These are phyloP conservation scores for Coreoperca whiteheadi DNA, from an alignment of 2,113 vertebrate genomes.

Conservation along the genomic window DNA sequence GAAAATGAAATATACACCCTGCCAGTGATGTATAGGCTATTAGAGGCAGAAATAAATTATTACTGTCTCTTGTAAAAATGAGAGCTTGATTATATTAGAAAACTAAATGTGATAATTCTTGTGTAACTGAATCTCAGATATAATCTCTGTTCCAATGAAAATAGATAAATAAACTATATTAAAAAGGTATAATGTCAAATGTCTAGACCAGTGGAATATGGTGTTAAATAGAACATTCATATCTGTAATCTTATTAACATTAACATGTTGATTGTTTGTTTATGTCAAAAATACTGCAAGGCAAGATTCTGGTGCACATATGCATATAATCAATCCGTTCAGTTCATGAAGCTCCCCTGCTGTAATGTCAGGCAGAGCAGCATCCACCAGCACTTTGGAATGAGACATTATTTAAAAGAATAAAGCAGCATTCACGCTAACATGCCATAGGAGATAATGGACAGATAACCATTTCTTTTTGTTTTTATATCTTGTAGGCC, in stretches of 20 bases:
- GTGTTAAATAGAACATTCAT: constrained; percentile 29
- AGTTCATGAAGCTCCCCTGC: constrained; percentile 6
- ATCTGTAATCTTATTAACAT: constrained; percentile 8
- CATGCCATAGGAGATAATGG: not conserved
- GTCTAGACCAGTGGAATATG: constrained; percentile 15
- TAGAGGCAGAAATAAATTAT: constrained; percentile 83
- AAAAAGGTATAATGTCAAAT: constrained; percentile 19
- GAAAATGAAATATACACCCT: constrained; percentile 83
- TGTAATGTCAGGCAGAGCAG: not conserved
- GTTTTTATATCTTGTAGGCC: not conserved
- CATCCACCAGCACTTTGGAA: not conserved
- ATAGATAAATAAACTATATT: constrained; percentile 46
- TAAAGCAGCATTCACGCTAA: constrained; percentile 7
- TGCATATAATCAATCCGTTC: too few relatives aligned
- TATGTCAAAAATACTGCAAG: not conserved
- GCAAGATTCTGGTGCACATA: not conserved
- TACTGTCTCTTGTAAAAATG: constrained; percentile 80
- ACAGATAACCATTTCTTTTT: not conserved
- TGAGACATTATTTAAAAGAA: not conserved
- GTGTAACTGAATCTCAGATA: constrained; percentile 66
- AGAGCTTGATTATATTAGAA: constrained; percentile 81
- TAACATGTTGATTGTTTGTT: constrained; percentile 4
- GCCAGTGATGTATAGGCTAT: constrained; percentile 84
- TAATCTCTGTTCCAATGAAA: constrained; percentile 17
- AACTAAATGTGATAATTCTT: constrained; percentile 76